These are phyloP conservation scores for Mimumesa dahlbomi DNA, from an alignment of 2,888 invertebrate genomes.

Conservation along the genomic window DNA sequence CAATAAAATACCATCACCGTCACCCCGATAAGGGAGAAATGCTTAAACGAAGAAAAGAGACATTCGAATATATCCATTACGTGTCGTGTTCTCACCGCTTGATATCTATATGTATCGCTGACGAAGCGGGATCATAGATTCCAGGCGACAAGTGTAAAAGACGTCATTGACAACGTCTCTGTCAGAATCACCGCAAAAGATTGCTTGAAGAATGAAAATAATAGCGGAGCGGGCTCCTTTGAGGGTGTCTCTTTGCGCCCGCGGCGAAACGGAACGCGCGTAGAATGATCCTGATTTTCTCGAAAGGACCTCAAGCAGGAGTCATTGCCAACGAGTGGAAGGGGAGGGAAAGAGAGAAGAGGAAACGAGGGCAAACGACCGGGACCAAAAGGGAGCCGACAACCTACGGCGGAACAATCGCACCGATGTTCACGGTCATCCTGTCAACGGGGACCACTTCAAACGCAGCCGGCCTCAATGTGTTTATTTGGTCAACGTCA, in stretches of 20 bases:
- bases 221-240: slow-evolving; percentile 53
- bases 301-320: slow-evolving; percentile 27
- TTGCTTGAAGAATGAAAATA: slow-evolving; percentile 45
- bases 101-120: background rate
- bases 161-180: background rate
- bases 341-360: slow-evolving; percentile 20
- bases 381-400: slow-evolving; percentile 53
- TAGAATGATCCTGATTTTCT: slow-evolving; percentile 58
- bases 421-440: slow-evolving; percentile 56
- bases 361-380: slow-evolving; percentile 49
- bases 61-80: background rate
- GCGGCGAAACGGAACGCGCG: slow-evolving; percentile 12
- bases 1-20: no score
- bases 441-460: slow-evolving; percentile 75
- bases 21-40: no score
- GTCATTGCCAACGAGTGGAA: slow-evolving; percentile 21
- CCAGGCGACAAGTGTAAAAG: slow-evolving; percentile 13
- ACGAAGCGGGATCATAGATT: slow-evolving; percentile 2
- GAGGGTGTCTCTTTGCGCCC: slow-evolving; percentile 22
- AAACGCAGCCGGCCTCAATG: slow-evolving; percentile 77
- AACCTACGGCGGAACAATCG: slow-evolving; percentile 54
- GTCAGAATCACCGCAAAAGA: slow-evolving; percentile 18
- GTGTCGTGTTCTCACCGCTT: slow-evolving; percentile 1
- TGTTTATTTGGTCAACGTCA: slow-evolving; percentile 80
- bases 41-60: background rate